Percentiles rank a stretch among this genome's conserved stretches.
Conservation (phyloP, 1,140 invertebrate genomes). For the Bombyx mori region DNA sequence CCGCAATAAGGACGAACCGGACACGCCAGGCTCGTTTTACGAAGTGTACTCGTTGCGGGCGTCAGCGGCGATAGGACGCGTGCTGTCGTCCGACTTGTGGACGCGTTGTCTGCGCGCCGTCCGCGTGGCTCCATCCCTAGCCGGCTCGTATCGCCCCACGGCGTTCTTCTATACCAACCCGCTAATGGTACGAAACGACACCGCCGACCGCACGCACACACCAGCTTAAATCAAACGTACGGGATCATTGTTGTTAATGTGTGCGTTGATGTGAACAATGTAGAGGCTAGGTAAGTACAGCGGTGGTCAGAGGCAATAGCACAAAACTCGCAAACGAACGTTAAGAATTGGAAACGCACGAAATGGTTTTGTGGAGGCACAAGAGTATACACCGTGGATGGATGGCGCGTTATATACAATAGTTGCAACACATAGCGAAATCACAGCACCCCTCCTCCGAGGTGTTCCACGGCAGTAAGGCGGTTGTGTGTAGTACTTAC, state of each 20-base stretch:
- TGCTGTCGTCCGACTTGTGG: constrained; percentile 25
- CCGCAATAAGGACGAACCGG: constrained; percentile 31
- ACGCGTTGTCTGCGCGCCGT: constrained; percentile 24
- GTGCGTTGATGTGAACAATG: not conserved
- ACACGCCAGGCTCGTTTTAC: constrained; percentile 25
- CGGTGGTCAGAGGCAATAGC: constrained; percentile 1
- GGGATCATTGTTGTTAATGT: not conserved
- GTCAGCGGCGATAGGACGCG: constrained; percentile 29
- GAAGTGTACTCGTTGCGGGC: constrained; percentile 37
- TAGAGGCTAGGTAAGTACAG: constrained; percentile 1
- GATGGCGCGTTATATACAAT: constrained; percentile 12
- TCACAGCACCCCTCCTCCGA: constrained; percentile 16
- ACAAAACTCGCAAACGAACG: not conserved
- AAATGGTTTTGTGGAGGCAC: constrained; percentile 11
- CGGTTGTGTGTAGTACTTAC: too few relatives aligned
- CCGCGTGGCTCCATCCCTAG: constrained; percentile 43
- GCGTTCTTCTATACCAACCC: constrained; percentile 49
- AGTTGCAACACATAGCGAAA: constrained; percentile 2
- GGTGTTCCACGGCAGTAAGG: constrained; percentile 1
- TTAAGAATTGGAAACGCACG: not conserved
- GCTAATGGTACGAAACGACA: constrained; percentile 39
- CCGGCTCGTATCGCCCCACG: constrained; percentile 32
- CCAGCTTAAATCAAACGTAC: not conserved
- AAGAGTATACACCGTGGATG: constrained; percentile 24
- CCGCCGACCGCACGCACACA: too few relatives aligned